phyloP scores from a whole-genome alignment of 2,888 invertebrate genomes.

The Troides helena region DNA sequence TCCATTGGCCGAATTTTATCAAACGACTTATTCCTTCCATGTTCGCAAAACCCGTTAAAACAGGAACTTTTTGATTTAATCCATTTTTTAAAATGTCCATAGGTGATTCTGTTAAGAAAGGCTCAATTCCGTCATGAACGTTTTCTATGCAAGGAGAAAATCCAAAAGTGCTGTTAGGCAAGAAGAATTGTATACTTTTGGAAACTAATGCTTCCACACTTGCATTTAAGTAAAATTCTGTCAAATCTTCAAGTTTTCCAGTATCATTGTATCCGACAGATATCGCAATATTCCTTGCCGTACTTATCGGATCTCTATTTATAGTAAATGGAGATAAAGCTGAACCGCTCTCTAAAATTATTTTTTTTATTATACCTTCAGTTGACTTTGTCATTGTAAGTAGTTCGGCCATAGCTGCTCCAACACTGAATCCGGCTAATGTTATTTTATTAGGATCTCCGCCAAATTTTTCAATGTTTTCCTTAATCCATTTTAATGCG shows the following conservation, averaged over 20 bases:
- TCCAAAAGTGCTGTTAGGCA: constrained; percentile 69
- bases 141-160: constrained; percentile 69
- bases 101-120: constrained; percentile 66
- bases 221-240: constrained; percentile 63
- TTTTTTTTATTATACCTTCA: constrained; percentile 59
- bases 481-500: constrained; percentile 87
- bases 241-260: constrained; percentile 57
- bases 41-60: constrained; percentile 63
- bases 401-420: constrained; percentile 80
- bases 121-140: constrained; percentile 46
- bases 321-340: constrained; percentile 65
- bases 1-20: constrained; percentile 59
- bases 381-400: constrained; percentile 57
- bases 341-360: constrained; percentile 70
- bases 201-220: constrained; percentile 44
- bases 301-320: constrained; percentile 61
- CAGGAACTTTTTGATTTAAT: constrained; percentile 50
- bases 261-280: constrained; percentile 63
- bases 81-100: constrained; percentile 55
- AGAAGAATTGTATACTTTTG: constrained; percentile 60
- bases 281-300: constrained; percentile 64
- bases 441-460: constrained; percentile 90
- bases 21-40: constrained; percentile 71
- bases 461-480: constrained; percentile 88
- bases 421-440: constrained; percentile 90